A percentile compares a stretch with the other conserved stretches of the same genome.
Evolutionary conservation across 2,797 vertebrate genomes (phyloP).

Genomic region (Acanthopagrus latus): DNA sequence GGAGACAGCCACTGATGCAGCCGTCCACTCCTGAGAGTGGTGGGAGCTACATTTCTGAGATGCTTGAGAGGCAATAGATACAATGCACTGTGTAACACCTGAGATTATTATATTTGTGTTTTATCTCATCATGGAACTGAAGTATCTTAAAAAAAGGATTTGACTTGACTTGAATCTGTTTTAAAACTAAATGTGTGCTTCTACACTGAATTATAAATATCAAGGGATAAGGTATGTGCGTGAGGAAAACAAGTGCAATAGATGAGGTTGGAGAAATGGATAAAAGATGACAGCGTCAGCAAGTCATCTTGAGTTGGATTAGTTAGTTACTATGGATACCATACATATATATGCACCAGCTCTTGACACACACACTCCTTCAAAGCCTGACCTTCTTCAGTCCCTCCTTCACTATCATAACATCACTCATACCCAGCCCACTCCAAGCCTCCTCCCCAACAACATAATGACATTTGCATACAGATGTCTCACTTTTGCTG

Average conservation of each 20-base stretch:
- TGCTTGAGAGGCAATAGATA: conserved; percentile 8
- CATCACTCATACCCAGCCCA: conserved; percentile 67
- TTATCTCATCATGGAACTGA: conserved; percentile 15
- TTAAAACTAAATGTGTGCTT: conserved; percentile 25
- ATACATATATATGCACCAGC: conserved; percentile 62
- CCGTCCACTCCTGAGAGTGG: not conserved
- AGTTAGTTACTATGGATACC: conserved; percentile 71
- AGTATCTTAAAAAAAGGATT: conserved; percentile 22
- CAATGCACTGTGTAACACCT: not conserved
- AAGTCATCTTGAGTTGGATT: conserved; percentile 62
- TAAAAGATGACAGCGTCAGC: conserved; percentile 55
- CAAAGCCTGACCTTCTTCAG: conserved; percentile 71
- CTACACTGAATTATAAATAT: not conserved
- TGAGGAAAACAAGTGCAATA: conserved; percentile 3
- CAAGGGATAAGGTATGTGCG: conserved; percentile 14
- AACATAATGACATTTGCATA: conserved; percentile 91
- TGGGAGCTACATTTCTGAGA: conserved; percentile 24
- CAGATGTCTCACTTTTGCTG: conserved; percentile 88
- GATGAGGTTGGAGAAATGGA: conserved; percentile 22
- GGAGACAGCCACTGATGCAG: conserved; percentile 1
- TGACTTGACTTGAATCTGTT: conserved; percentile 6
- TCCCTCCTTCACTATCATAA: conserved; percentile 76
- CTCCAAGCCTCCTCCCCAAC: conserved; percentile 53
- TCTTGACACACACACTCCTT: conserved; percentile 71
- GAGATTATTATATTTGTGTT: conserved; percentile 1